Base-by-base conservation (phyloP, 2,113 vertebrate genomes). In the Cromileptes altivelis region DNA sequence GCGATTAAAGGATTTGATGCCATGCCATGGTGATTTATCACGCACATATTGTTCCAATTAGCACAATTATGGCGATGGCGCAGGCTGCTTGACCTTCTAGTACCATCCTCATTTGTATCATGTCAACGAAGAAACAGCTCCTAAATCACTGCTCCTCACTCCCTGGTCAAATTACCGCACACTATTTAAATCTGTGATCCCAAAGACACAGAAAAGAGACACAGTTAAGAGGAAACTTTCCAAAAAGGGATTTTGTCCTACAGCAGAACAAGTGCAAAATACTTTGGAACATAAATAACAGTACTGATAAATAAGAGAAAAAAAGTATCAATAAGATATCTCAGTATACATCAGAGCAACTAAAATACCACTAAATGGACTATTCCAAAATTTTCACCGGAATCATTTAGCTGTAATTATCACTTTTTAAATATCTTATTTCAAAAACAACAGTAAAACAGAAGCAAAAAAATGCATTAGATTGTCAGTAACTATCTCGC, bases 61-160 rank as follows among this genome's bases (percentile, higher is more conserved):
- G 85, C 90, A 76, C 70, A 70, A 91, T 94, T 87, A 94, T 88
- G 76, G 90, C 78, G 75, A 87, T 37, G 80, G 78, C 60, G 55
- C 73, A 77, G 73, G 84, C 87, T 73, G 85, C 83, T 85, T 91
- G 86, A 93, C 89, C 86, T 93, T 83, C 80, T 80, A 8, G 67
- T 50, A 25, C 80, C 58, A 70, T 75, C 83, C 87, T 80, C 80
- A 75, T 89, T 92, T 90, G 87, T 92, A 85, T 85, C 78, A 9
- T 91, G 91, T 91, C 89, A 90, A 77, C 9, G 50, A n/a, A 81
- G 73, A 81, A 85, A 18, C 85, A 87, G 81, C 94, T 95, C 93
- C 92, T 96, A 93, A 93, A 94, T 96, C 94, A 94, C 94, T 61
- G 74, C 83, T 68, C 70, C 91, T 94, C 85, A 49, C 25, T 89